Evolutionary conservation across 2,888 invertebrate genomes (phyloP).

Genomic region (Coenonympha glycerion): DNA sequence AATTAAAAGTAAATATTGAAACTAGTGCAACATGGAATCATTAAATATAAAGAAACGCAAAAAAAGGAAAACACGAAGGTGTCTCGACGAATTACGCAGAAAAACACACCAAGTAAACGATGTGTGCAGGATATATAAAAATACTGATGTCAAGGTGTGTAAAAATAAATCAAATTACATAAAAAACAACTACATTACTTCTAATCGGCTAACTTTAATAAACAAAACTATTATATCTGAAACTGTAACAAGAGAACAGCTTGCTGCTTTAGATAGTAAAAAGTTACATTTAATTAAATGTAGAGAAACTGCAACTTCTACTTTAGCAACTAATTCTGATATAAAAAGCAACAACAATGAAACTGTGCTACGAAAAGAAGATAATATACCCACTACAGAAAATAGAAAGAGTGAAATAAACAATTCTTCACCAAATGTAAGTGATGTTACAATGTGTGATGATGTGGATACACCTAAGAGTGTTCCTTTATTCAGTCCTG

Average conservation of each 20-base stretch:
- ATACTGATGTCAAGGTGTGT: constrained; percentile 14
- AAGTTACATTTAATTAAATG: constrained; percentile 22
- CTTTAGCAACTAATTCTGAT: not conserved
- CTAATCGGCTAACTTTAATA: constrained; percentile 53
- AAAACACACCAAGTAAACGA: constrained; percentile 35
- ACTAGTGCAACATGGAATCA: constrained; percentile 37
- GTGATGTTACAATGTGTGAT: not conserved
- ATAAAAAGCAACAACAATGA: not conserved
- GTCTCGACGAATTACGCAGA: constrained; percentile 56
- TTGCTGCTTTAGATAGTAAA: constrained; percentile 38
- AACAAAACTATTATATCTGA: constrained; percentile 56
- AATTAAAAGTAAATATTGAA: no score
- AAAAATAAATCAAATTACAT: constrained; percentile 18
- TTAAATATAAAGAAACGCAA: constrained; percentile 42
- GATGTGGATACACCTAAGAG: constrained; percentile 24
- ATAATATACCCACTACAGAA: not conserved
- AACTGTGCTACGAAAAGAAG: not conserved
- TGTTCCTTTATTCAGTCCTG: constrained; percentile 33
- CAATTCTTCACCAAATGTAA: not conserved
- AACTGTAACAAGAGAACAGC: constrained; percentile 50
- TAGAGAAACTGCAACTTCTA: not conserved
- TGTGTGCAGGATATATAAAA: constrained; percentile 14
- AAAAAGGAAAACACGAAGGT: constrained; percentile 56
- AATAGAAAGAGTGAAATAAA: constrained; percentile 2
- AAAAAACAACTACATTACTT: constrained; percentile 41